Conservation (phyloP, 2,888 invertebrate species). For the Dorcus parallelipipedus region DNA sequence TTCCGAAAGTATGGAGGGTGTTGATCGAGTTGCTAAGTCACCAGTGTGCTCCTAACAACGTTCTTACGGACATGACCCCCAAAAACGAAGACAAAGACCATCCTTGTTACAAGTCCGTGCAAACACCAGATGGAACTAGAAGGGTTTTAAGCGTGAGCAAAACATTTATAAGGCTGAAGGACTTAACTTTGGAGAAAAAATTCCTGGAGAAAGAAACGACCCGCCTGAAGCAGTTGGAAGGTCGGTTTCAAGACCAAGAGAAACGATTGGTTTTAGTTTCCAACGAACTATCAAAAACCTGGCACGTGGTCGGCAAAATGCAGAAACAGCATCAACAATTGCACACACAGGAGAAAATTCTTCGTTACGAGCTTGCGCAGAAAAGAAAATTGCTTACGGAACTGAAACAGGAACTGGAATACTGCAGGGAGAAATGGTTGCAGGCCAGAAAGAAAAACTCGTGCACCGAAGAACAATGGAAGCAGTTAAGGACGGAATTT, state of each 20-base stretch:
- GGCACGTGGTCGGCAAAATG: slow-evolving; percentile 68
- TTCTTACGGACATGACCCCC: slow-evolving; percentile 41
- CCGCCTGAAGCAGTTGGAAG: slow-evolving; percentile 76
- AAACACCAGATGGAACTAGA: slow-evolving; percentile 72
- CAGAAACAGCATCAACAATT: slow-evolving; percentile 80
- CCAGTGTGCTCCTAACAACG: slow-evolving; percentile 55
- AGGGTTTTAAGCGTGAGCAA: slow-evolving; percentile 83
- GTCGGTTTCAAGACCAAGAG: slow-evolving; percentile 72
- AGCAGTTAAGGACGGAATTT: slow-evolving; percentile 75
- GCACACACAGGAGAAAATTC: slow-evolving; percentile 84
- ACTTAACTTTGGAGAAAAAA: slow-evolving; percentile 83
- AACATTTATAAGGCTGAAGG: slow-evolving; percentile 84
- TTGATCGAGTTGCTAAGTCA: slow-evolving; percentile 77
- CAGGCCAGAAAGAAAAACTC: slow-evolving; percentile 80
- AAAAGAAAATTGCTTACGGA: slow-evolving; percentile 81
- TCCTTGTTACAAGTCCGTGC: slow-evolving; percentile 75
- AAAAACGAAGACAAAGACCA: slow-evolving; percentile 34
- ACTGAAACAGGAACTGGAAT: slow-evolving; percentile 82
- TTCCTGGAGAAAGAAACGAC: slow-evolving; percentile 78
- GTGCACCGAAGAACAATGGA: slow-evolving; percentile 81
- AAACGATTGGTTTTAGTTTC: slow-evolving; percentile 75
- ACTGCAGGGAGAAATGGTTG: slow-evolving; percentile 84
- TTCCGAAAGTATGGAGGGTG: slow-evolving; percentile 82
- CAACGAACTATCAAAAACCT: slow-evolving; percentile 79
- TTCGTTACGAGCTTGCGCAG: slow-evolving; percentile 84